A percentile compares a stretch with the other conserved stretches of the same genome.
Conservation (phyloP, 2,797 vertebrate species). For the Mormyrus hasselquistii region DNA sequence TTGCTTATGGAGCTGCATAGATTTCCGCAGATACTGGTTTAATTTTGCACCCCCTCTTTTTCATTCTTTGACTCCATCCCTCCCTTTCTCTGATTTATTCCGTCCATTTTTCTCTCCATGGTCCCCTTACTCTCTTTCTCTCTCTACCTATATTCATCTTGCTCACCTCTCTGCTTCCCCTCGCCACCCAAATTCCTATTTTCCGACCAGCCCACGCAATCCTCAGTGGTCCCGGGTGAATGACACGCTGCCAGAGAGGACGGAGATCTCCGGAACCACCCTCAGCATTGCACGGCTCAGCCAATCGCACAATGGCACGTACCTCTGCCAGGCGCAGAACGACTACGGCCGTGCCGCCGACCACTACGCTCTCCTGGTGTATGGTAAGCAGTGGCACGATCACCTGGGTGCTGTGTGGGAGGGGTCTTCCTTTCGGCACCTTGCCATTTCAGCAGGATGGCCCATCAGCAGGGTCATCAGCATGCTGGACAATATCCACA, state of each 20-base stretch:
- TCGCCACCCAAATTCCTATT: not conserved
- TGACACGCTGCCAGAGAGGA: slow-evolving; percentile 76
- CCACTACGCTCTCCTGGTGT: slow-evolving; percentile 81
- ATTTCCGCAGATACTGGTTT: not conserved
- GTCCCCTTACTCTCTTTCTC: slow-evolving; percentile 19
- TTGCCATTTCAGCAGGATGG: not conserved
- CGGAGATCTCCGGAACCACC: slow-evolving; percentile 69
- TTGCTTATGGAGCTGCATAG: not conserved
- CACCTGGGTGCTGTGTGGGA: not conserved
- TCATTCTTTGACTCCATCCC: slow-evolving; percentile 28
- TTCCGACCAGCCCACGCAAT: slow-evolving; percentile 62
- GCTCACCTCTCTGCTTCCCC: slow-evolving; percentile 20
- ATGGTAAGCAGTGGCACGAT: slow-evolving; percentile 63
- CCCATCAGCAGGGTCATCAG: not conserved
- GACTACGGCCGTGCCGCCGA: slow-evolving; percentile 80
- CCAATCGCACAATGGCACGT: slow-evolving; percentile 81
- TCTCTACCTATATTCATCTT: slow-evolving; percentile 29
- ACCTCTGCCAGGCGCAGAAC: slow-evolving; percentile 81
- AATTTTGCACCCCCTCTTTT: not conserved
- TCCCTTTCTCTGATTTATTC: not conserved
- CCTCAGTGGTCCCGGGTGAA: slow-evolving; percentile 83
- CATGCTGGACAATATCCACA: not conserved
- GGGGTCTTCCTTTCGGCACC: not conserved
- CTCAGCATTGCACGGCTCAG: slow-evolving; percentile 76
- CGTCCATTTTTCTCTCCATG: slow-evolving; percentile 12